These are phyloP conservation scores for Strix occidentalis DNA, from an alignment of 2,797 vertebrate genomes.

Conservation along the genomic window DNA sequence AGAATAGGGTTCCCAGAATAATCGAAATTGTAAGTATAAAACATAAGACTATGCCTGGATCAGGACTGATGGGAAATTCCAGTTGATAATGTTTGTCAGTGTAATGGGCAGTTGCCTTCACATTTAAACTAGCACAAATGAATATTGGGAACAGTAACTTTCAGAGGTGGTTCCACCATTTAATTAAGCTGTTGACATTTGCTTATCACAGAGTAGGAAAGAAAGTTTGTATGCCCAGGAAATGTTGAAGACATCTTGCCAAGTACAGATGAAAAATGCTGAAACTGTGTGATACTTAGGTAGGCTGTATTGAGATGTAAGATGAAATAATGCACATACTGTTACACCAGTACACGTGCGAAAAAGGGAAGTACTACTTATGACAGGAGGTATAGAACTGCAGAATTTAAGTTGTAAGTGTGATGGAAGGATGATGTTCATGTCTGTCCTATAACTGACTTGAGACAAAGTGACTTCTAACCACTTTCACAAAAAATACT, in stretches of 20 bases:
- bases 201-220: not conserved
- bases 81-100: not conserved
- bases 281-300: not conserved
- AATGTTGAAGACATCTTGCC: not conserved
- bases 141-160: not conserved
- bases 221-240: not conserved
- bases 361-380: not conserved
- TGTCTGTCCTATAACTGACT: not conserved
- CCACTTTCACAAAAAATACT: not conserved
- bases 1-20: not conserved
- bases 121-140: not conserved
- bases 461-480: not conserved
- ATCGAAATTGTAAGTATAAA: not conserved
- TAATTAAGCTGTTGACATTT: not conserved
- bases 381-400: not conserved
- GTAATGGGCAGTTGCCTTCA: not conserved
- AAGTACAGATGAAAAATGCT: not conserved
- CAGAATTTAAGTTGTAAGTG: not conserved
- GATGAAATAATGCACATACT: not conserved
- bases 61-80: not conserved
- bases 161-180: not conserved
- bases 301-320: not conserved
- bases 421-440: not conserved
- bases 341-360: not conserved
- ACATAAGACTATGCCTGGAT: not conserved